Base-by-base conservation (phyloP, 2,888 invertebrate genomes). In the Leptopilina drosophilae region DNA sequence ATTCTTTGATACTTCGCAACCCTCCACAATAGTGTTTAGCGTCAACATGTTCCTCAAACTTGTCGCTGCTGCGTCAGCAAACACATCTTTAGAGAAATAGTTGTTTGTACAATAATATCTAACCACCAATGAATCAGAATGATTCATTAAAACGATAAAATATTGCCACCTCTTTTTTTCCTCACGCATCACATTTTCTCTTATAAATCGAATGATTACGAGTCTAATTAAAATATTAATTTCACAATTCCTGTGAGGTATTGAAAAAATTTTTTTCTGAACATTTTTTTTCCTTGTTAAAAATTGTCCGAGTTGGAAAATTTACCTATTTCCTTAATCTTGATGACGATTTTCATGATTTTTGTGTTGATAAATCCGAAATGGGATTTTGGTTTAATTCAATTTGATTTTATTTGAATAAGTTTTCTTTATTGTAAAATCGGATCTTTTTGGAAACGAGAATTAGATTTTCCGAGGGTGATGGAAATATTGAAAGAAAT, bases 11-110 rank as follows among this genome's bases (percentile, higher is more conserved):
- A 20, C 53, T 73, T 33, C 56, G 49, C 26, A 73, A 26, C 73
- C 33, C 73, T 33, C 56, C 33, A 49, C 49, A 49, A 49, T 33
- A 56, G 33, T 73, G 69, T 73, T 73, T 73, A n/a, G 33, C 9
- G 49, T 49, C 26, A 56, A n/a, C 73, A 33, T 59, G 56, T 73
- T 73, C 73, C 53, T 73, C 73, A 53, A 73, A 73, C 73, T 73
- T 33, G 20, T 26, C 49, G 69, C 49, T 33, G 8, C 62, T 33
- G 20, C 62, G 15, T 15, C 62, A 62, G 62, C 49, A 49, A 62
- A 8, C 56, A 49, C 9, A 49, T 49, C 49, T 49, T 11, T 12
- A 49, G 53, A n/a, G 26, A 56, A 53, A 73, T 73, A 73, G 33
- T 69, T 69, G 15, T 14, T 26, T 69, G 15, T 69, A 33, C 20